Conservation (phyloP, 2,113 vertebrate genomes). For the Cairina moschata region DNA sequence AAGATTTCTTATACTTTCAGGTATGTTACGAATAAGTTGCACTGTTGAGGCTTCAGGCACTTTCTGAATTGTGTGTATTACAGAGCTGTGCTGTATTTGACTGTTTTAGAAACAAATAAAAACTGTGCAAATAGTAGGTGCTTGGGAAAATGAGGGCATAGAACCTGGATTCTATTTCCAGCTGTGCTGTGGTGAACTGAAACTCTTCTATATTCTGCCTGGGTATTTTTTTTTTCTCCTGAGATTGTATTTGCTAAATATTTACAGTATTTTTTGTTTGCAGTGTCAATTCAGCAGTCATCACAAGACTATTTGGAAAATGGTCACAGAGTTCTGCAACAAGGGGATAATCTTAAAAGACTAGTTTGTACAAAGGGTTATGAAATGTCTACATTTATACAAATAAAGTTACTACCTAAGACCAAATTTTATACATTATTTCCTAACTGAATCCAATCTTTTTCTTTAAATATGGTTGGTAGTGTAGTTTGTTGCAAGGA, state of each 20-base stretch:
- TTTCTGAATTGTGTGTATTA: neutral
- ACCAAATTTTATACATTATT: neutral
- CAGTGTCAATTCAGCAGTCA: neutral
- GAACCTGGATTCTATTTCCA: neutral
- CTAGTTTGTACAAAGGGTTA: neutral
- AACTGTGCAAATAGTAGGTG: neutral
- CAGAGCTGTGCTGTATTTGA: neutral
- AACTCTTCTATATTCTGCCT: neutral
- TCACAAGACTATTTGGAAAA: neutral
- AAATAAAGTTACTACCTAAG: neutral
- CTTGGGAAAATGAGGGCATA: neutral
- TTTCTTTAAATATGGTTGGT: neutral
- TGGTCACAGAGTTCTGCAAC: neutral
- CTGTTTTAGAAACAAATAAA: neutral
- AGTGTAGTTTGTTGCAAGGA: neutral
- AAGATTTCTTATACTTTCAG: neutral
- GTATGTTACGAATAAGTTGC: neutral
- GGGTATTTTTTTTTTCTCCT: neutral
- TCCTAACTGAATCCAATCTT: neutral
- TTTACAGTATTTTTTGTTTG: neutral
- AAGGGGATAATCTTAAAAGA: neutral
- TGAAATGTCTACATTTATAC: neutral
- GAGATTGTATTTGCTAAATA: neutral
- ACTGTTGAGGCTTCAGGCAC: neutral
- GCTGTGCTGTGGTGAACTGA: neutral